Evolutionary conservation across 1,140 invertebrate genomes (phyloP).

Genomic region (Lepidurus packardi): DNA sequence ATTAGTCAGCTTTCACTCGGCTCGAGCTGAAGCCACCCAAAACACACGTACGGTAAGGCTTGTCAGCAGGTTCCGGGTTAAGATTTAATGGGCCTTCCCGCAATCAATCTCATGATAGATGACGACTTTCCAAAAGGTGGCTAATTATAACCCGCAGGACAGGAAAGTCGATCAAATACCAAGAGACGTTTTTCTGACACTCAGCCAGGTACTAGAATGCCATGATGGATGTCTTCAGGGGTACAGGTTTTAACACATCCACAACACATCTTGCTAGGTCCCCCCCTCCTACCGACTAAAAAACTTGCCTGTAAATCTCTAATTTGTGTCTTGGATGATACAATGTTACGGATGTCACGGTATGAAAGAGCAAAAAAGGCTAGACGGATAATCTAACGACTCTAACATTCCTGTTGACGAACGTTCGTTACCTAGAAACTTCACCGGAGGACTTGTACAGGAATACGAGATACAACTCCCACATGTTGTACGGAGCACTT

Average conservation of each 20-base stretch:
- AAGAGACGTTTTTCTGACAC: not conserved
- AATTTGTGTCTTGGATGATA: not conserved
- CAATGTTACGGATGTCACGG: slow-evolving; percentile 13
- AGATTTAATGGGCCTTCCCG: not conserved
- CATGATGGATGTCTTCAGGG: slow-evolving; percentile 14
- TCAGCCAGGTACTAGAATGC: not conserved
- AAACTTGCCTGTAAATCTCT: not conserved
- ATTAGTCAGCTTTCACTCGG: too few relatives aligned
- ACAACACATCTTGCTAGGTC: not conserved
- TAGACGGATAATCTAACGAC: not conserved
- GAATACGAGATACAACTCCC: not conserved
- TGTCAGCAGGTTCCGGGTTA: not conserved
- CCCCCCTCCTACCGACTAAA: not conserved
- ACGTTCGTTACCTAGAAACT: not conserved
- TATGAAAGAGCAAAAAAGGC: not conserved
- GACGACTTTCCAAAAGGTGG: not conserved
- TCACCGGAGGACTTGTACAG: not conserved
- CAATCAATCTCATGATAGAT: slow-evolving; percentile 18
- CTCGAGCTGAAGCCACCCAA: too few relatives aligned
- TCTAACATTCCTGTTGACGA: not conserved
- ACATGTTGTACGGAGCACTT: slow-evolving; percentile 14
- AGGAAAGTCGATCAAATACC: slow-evolving; percentile 18
- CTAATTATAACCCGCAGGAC: slow-evolving; percentile 21
- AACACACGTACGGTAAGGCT: not conserved
- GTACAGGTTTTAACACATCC: not conserved